Base-by-base conservation (phyloP, 2,113 vertebrate genomes). In the Malurus alboscapulatus region DNA sequence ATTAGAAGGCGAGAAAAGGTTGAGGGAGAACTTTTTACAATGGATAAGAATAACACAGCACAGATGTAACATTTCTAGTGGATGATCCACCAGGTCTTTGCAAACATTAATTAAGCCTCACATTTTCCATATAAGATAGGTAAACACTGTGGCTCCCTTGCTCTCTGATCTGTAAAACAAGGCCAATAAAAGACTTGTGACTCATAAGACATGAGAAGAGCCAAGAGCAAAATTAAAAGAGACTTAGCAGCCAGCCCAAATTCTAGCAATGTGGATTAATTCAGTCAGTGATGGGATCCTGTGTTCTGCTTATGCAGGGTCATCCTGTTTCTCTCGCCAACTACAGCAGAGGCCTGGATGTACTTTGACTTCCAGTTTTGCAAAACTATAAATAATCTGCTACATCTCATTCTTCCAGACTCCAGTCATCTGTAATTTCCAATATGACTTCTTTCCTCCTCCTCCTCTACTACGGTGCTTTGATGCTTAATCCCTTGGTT, bases 51-150 rank as follows among this genome's bases (percentile, higher is more conserved):
- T 72, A 94, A 88, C 50, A 62, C 10, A 65, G 71, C 67, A 63
- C 84, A 91, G 89, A 94, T 87, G 84, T 83, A 91, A 91, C 1
- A 5, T 69, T 96, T 94, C 91, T 94, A 63, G 57, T 79, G 40
- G 82, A 90, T 82, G 59, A 88, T 86, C 93, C 71, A 90, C 67
- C 40, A 84, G 72, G 68, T 74, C 76, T 90, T 92, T 85, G 88
- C 72, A 86, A 90, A 90, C 63, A 71, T 88, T 81, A 88, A 92
- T 94, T 92, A 94, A 88, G 68, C 30, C 51, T 93, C 94, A 81
- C 87, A 78, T 96, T 94, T 94, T 95, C 84, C 59, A 4, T 80
- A 63, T 67, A 67, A 94, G 79, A 67, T 87, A 94, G 82, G 81
- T 94, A 95, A 94, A 95, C 87, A 71, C 58, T 83, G 78, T 84